Percentiles rank a stretch among this genome's conserved stretches.
Conservation (phyloP, 2,888 invertebrate species). For the Apeira syringaria region DNA sequence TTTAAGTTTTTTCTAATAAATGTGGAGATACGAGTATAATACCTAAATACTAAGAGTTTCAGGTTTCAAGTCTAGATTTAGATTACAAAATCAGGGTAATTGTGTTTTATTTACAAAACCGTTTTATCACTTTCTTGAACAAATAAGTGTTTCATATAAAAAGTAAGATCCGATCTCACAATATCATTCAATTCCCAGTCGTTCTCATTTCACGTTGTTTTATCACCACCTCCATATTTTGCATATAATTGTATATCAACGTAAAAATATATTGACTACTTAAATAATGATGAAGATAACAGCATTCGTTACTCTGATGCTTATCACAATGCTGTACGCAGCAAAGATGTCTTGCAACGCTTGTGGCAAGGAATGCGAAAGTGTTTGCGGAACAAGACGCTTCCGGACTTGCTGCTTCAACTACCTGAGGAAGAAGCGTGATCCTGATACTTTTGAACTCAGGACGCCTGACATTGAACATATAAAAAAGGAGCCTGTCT, state of each 20-base stretch:
- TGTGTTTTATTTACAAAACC: conserved; percentile 10
- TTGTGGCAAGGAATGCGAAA: conserved; percentile 85
- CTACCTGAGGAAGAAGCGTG: conserved; percentile 84
- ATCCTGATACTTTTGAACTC: conserved; percentile 39
- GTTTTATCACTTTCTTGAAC: conserved; percentile 7
- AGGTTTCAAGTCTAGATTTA: conserved; percentile 7
- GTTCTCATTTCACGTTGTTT: too few relatives aligned
- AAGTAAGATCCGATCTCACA: not conserved
- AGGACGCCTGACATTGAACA: conserved; percentile 4
- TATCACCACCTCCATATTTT: too few relatives aligned
- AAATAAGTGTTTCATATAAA: conserved; percentile 15
- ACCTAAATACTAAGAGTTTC: conserved; percentile 14
- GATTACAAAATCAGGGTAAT: conserved; percentile 1
- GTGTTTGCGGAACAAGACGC: conserved; percentile 86
- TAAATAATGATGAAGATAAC: conserved; percentile 8
- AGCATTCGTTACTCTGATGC: conserved; percentile 1
- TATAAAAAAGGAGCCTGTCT: not conserved
- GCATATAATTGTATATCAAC: too few relatives aligned
- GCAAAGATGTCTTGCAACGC: conserved; percentile 83
- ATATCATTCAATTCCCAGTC: conserved; percentile 7
- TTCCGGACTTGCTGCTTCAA: conserved; percentile 88
- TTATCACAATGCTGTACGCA: conserved; percentile 49
- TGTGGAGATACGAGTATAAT: too few relatives aligned
- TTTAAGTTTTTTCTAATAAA: too few relatives aligned
- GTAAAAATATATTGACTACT: too few relatives aligned